A percentile compares a stretch with the other conserved stretches of the same genome.
These are phyloP conservation scores for Uria lomvia DNA, from an alignment of 2,113 vertebrate species.

Conservation along the genomic window DNA sequence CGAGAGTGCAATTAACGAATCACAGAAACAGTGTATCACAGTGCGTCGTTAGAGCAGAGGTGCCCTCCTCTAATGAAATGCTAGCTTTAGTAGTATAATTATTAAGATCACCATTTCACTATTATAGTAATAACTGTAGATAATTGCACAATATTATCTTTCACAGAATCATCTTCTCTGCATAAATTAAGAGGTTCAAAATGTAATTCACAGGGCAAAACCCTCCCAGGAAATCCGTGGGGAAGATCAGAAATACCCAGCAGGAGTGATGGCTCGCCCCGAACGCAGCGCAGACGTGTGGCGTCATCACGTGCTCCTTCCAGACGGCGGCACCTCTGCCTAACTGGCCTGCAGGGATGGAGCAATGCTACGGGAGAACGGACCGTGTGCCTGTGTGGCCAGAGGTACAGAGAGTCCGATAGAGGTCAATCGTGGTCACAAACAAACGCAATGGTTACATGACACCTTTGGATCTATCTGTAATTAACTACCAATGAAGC, in stretches of 20 bases:
- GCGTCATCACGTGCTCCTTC: not conserved
- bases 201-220: not conserved
- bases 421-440: not conserved
- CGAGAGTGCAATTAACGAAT: not conserved
- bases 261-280: not conserved
- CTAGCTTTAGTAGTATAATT: not conserved
- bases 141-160: not conserved
- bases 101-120: not conserved
- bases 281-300: not conserved
- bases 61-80: not conserved
- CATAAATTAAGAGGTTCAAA: slow-evolving; percentile 6
- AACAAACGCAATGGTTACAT: not conserved
- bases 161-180: not conserved
- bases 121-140: not conserved
- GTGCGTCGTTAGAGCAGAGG: not conserved
- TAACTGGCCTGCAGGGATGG: not conserved
- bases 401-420: not conserved
- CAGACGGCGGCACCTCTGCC: not conserved
- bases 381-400: not conserved
- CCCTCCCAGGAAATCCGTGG: not conserved
- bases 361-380: not conserved
- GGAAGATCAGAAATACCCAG: not conserved
- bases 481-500: not conserved
- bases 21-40: not conserved
- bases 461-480: not conserved